Evolutionary conservation across 2,797 vertebrate species (phyloP), one percentile per base, ranked within the genome.

Genomic region (Ctenochaetus hawaiiensis): DNA sequence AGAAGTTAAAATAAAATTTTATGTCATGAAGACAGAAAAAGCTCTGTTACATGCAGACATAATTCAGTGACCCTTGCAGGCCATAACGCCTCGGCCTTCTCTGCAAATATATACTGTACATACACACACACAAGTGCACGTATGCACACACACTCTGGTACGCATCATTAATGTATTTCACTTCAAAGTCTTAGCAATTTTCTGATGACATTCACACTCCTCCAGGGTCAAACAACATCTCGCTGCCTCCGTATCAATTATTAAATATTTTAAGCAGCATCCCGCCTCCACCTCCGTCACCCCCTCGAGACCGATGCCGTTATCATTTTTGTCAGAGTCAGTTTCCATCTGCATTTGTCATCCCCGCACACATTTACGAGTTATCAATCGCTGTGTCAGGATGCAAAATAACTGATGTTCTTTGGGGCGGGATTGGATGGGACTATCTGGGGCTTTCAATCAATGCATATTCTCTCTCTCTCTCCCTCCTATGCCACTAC

Each of bases 321-420:
- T 99, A 99, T 99, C 98, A 96, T 98, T 99, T 99, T 99, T 98
- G 98, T 99, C 98, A 98, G 97, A 98, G 97, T 96, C 96, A 96
- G 96, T 99, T 99, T 97, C 97, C 97, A 96, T 96, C 96, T 94
- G 94, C 97, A 99, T 99, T 99, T 97, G 97, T 98, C 98, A 98
- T 97, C 96, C 97, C 95, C 91, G 95, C 96, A 95, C 96, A 96
- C 97, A 95, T 98, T 98, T 99, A 97, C 96, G 96, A 98, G 97
- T 98, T 99, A 99, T 99, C 98, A 99, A 99, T 99, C 97, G 97
- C 95, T 90, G 94, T 95, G 98, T 99, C 97, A 98, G 96, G 97
- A 99, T 98, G 97, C 97, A 99, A 98, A 99, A 97, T 99, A 99
- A 99, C 97, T 96, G 97, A 99, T 99, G 97, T 97, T 98, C 97